Conservation (phyloP, 2,797 vertebrate genomes). For the Tragopan temminckii region DNA sequence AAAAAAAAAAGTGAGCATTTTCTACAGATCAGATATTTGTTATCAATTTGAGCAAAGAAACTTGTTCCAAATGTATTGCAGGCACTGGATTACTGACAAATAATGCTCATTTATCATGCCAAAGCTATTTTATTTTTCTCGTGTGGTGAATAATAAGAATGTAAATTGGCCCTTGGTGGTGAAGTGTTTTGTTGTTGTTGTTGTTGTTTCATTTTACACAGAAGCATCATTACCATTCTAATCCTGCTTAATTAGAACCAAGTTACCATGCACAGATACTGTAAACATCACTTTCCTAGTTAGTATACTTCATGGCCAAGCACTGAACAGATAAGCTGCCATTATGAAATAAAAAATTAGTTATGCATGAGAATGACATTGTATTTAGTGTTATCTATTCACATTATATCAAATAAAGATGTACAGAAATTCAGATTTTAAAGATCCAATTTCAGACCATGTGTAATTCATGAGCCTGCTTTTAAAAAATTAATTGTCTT, state of each 20-base stretch:
- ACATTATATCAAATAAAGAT: background rate
- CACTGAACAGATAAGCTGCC: constrained; percentile 16
- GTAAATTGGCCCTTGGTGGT: constrained; percentile 51
- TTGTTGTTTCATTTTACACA: constrained; percentile 48
- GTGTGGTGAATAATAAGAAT: constrained; percentile 65
- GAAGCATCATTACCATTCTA: constrained; percentile 61
- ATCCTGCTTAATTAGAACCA: constrained; percentile 71
- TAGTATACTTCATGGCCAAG: constrained; percentile 30
- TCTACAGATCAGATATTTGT: constrained; percentile 50
- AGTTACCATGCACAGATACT: constrained; percentile 57
- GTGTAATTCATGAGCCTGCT: background rate
- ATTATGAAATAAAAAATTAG: constrained; percentile 36
- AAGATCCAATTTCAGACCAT: background rate
- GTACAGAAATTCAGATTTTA: background rate
- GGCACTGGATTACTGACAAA: constrained; percentile 50
- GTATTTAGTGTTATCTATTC: background rate
- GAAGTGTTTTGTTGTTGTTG: background rate
- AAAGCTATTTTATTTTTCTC: constrained; percentile 67
- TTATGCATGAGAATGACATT: background rate
- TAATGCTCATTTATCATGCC: constrained; percentile 59
- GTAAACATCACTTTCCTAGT: constrained; percentile 50
- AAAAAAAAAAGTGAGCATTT: constrained; percentile 40
- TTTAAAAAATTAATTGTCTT: background rate
- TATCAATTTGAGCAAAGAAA: constrained; percentile 49
- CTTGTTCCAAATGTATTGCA: constrained; percentile 46